Conservation (phyloP, 2,888 invertebrate species). For the Ochropleura leucogaster region DNA sequence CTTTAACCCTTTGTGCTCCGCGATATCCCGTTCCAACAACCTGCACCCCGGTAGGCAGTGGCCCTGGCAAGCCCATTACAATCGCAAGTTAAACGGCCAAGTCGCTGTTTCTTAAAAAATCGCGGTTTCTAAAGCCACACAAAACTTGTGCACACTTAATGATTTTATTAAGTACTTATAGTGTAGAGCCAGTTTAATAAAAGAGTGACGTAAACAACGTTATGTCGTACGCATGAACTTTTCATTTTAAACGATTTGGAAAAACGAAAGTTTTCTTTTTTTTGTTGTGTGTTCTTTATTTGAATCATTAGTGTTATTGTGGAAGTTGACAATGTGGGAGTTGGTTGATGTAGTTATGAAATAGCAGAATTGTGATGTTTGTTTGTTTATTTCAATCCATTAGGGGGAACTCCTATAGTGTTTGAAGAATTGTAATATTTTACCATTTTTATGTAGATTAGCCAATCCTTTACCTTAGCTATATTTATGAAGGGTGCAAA, state of each 20-base stretch:
- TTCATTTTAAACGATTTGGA: constrained; percentile 57
- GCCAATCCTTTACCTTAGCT: too few species aligned
- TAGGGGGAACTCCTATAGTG: background rate
- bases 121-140: constrained; percentile 32
- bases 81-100: background rate
- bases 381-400: background rate
- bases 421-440: background rate
- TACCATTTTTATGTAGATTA: background rate
- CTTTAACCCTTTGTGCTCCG: too few species aligned
- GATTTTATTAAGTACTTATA: constrained; percentile 45
- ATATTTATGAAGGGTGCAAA: too few species aligned
- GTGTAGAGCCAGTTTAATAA: constrained; percentile 51
- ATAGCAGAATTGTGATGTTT: background rate
- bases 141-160: constrained; percentile 46
- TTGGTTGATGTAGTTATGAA: background rate
- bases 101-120: constrained; percentile 3
- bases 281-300: constrained; percentile 32
- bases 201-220: constrained; percentile 51
- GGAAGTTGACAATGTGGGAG: background rate
- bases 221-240: constrained; percentile 46
- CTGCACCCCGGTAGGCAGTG: too few species aligned
- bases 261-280: constrained; percentile 54
- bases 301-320: constrained; percentile 27
- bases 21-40: too few species aligned
- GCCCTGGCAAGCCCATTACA: background rate